Evolutionary conservation across 2,888 invertebrate species (phyloP).

Genomic region (Germaria angustata): DNA sequence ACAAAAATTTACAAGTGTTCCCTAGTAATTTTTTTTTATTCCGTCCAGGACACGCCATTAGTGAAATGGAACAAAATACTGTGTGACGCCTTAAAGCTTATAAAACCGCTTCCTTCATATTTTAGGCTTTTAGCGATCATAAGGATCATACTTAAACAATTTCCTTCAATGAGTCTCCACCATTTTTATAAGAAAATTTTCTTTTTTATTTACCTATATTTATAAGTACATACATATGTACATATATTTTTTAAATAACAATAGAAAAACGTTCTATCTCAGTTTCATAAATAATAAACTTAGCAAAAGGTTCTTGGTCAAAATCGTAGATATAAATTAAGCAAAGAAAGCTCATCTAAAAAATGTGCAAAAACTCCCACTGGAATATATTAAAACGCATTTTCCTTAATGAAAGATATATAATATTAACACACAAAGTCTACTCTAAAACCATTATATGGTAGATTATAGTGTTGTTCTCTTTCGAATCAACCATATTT

Average conservation of each 20-base stretch:
- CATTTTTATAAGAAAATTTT: too few relatives aligned
- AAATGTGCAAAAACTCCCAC: neutral
- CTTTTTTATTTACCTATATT: too few relatives aligned
- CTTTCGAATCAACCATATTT: constrained; percentile 5
- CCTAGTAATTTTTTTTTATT: too few relatives aligned
- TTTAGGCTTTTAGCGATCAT: too few relatives aligned
- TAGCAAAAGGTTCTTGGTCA: neutral
- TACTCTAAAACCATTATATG: neutral
- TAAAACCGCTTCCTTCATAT: too few relatives aligned
- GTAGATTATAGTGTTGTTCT: constrained; percentile 1
- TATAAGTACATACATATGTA: too few relatives aligned
- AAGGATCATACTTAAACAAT: neutral
- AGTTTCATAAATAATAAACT: neutral
- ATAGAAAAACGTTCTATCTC: neutral
- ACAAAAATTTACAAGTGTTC: too few relatives aligned
- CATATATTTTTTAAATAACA: neutral
- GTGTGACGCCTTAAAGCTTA: too few relatives aligned
- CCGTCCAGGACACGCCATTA: too few relatives aligned
- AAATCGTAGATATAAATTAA: neutral
- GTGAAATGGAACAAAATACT: too few relatives aligned
- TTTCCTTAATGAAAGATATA: constrained; percentile 23
- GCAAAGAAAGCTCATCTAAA: neutral
- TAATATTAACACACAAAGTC: constrained; percentile 14
- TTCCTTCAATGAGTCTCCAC: neutral
- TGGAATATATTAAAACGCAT: neutral